Percentiles rank a stretch among this genome's conserved stretches.
Conservation (phyloP, 2,113 vertebrate species). For the Lophochroa leadbeateri region DNA sequence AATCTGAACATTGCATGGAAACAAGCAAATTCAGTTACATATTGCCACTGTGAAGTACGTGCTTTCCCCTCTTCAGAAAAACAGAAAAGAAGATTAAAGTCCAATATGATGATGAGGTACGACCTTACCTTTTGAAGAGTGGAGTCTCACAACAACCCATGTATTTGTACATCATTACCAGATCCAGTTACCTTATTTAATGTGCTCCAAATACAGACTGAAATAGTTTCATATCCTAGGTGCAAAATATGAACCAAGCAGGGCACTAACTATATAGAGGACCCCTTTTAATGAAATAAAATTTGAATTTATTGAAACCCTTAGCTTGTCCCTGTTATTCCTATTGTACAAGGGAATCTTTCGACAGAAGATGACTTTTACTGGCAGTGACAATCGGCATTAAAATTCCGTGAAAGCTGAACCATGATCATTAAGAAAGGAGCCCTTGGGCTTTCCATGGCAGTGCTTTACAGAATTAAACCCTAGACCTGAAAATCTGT, state of each 20-base stretch:
- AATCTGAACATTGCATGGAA: not conserved
- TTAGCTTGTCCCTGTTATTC: not conserved
- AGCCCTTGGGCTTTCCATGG: not conserved
- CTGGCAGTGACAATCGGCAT: rapidly evolving
- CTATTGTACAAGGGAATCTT: not conserved
- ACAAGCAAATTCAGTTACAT: not conserved
- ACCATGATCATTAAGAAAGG: not conserved
- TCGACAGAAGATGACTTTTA: not conserved
- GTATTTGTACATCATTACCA: not conserved
- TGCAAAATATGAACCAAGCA: not conserved
- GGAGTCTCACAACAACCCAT: not conserved
- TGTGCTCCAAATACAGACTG: not conserved
- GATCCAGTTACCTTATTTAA: not conserved
- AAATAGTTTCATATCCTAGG: not conserved
- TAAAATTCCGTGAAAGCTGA: not conserved
- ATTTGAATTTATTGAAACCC: not conserved
- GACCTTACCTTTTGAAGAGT: not conserved
- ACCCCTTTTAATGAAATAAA: not conserved
- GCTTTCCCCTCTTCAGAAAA: not conserved
- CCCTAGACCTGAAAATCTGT: not conserved
- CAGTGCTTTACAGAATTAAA: not conserved
- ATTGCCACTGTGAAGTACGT: not conserved
- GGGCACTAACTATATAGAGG: not conserved
- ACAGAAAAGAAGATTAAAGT: not conserved
- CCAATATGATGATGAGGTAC: not conserved